phyloP scores from a whole-genome alignment of 2,888 invertebrate species.

The Zaprionus lineosus region DNA sequence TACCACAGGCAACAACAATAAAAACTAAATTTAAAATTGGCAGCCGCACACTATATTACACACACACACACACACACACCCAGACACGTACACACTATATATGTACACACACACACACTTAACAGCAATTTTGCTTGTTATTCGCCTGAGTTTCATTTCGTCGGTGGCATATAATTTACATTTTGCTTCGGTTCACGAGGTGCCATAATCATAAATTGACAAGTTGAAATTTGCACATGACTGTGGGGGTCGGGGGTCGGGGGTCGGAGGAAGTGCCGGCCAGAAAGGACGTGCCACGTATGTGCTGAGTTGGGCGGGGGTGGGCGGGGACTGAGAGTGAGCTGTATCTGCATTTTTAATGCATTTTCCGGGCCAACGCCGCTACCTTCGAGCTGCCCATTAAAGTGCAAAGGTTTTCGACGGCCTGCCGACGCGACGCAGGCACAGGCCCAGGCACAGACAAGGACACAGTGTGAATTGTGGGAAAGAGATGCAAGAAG shows the following conservation, averaged over 20 bases:
- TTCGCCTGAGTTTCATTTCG: slow-evolving; percentile 71
- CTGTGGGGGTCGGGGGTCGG: slow-evolving; percentile 24
- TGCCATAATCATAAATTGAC: slow-evolving; percentile 79
- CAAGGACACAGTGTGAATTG: neutral
- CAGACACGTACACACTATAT: slow-evolving; percentile 28
- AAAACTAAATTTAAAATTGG: slow-evolving; percentile 66
- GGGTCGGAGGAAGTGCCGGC: neutral
- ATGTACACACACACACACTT: slow-evolving; percentile 9
- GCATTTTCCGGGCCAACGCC: slow-evolving; percentile 42
- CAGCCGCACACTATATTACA: slow-evolving; percentile 40
- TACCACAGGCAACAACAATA: slow-evolving; percentile 55
- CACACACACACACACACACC: slow-evolving; percentile 7
- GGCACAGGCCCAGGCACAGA: too few relatives aligned
- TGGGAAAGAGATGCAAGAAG: too few relatives aligned
- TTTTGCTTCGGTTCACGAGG: slow-evolving; percentile 75
- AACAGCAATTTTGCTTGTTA: slow-evolving; percentile 66
- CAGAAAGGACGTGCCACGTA: neutral
- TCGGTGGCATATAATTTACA: slow-evolving; percentile 71
- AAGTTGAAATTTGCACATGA: slow-evolving; percentile 76
- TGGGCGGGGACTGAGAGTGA: too few relatives aligned
- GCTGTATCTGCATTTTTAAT: slow-evolving; percentile 74
- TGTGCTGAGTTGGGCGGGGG: neutral
- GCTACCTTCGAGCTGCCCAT: slow-evolving; percentile 36
- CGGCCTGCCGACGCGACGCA: too few relatives aligned
- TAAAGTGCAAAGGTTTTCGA: slow-evolving; percentile 66